Evolutionary conservation across 2,797 vertebrate species (phyloP).

Genomic region (Sebastes taczanowskii): DNA sequence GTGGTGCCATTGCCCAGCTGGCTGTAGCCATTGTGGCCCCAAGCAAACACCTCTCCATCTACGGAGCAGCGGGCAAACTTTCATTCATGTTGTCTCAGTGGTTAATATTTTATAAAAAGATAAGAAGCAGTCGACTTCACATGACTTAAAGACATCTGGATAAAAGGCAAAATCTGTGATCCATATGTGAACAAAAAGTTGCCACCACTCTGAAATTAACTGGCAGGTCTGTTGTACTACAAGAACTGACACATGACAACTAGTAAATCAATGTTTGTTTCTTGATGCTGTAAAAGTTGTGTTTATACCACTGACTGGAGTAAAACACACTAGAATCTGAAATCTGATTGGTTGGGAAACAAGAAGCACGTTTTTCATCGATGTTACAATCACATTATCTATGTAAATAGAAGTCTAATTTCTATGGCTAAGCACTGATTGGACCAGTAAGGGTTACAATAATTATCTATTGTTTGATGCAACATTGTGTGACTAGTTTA

Average conservation of each 20-base stretch:
- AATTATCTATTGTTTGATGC: not conserved
- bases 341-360: not conserved
- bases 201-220: not conserved
- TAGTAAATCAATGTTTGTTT: not conserved
- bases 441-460: not conserved
- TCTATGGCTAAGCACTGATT: not conserved
- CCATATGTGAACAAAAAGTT: not conserved
- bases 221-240: not conserved
- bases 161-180: not conserved
- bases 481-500: not conserved
- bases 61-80: slow-evolving; percentile 26
- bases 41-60: slow-evolving; percentile 98
- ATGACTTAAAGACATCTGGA: not conserved
- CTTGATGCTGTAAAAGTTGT: not conserved
- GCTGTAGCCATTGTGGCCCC: slow-evolving; percentile 98
- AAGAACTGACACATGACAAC: not conserved
- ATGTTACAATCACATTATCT: not conserved
- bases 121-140: not conserved
- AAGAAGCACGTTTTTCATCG: not conserved
- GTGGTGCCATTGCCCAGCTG: slow-evolving; percentile 96
- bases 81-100: slow-evolving; percentile 29
- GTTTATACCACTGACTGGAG: not conserved
- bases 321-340: not conserved
- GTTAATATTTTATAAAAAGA: slow-evolving; percentile 46
- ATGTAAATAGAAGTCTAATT: not conserved